Evolutionary conservation across 2,113 vertebrate genomes (phyloP).

Genomic region (Prietella phreatophila): DNA sequence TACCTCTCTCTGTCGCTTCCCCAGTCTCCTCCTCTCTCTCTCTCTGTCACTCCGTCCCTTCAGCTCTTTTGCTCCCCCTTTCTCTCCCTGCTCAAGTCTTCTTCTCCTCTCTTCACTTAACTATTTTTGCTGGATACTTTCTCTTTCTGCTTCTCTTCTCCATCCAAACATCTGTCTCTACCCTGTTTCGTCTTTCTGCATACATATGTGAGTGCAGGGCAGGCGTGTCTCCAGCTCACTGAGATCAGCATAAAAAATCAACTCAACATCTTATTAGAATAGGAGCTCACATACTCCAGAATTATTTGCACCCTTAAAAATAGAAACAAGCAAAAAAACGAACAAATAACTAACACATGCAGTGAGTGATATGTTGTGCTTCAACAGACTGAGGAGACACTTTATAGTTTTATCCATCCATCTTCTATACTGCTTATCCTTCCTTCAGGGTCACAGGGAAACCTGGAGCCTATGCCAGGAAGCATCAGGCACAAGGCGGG

Average conservation of each 20-base stretch:
- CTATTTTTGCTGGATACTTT: background rate
- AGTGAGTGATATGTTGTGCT: background rate
- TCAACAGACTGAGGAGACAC: background rate
- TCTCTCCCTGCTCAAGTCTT: conserved; percentile 7
- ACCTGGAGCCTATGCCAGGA: no score
- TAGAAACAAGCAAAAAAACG: background rate
- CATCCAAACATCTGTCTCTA: background rate
- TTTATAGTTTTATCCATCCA: background rate
- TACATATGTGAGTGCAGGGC: background rate
- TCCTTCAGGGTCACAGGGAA: no score
- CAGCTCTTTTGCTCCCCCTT: conserved; percentile 35
- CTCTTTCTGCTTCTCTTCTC: background rate
- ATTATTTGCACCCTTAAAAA: background rate
- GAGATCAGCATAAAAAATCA: background rate
- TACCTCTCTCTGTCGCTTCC: conserved; percentile 44
- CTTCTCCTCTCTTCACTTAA: conserved; percentile 6
- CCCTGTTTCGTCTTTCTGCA: background rate
- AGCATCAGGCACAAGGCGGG: no score
- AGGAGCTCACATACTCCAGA: background rate
- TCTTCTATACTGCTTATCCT: no score
- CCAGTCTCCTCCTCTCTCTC: conserved; percentile 18
- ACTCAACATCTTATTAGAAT: background rate
- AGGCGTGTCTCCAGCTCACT: background rate
- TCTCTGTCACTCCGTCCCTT: background rate
- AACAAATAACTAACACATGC: background rate